Base-by-base conservation (phyloP, 2,797 vertebrate species). In the Sebastes flavidus region DNA sequence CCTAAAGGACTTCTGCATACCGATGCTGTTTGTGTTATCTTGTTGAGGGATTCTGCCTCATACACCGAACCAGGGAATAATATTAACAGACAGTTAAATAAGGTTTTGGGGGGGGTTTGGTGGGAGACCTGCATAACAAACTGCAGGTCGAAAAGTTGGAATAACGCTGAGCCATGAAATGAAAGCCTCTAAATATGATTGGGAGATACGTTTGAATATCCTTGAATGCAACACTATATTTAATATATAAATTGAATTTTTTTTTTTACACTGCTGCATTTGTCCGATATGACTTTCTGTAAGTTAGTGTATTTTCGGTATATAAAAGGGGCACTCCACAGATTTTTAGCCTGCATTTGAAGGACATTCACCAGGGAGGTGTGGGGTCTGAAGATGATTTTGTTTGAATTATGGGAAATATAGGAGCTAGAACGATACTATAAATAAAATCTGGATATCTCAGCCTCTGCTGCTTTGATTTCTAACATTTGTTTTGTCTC, bases 11-110 rank as follows among this genome's bases (percentile, higher is more conserved):
- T 87, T 65, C 38, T 84, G 89, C 91, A 86, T 54, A 65, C 38
- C 74, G 29, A 72, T 67, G 85, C 88, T 78, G 83, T 87, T 80
- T 81, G 84, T 80, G 89, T 92, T 93, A 93, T 93, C 92, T 89
- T 52, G 79, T 78, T 3, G 30, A 81, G 82, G 88, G 83, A 91
- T 91, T 87, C 84, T 77, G 91, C 88, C 80, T 87, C 85, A 46
- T 81, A 56, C 65, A 79, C 73, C 5, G 16, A 87, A 82, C 66
- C 68, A 42, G 85, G 89, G 81, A 93, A 90, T 89, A 82, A 89
- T 88, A 90, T 91, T 87, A 92, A 87, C 79, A 78, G 66, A 38
- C 69, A 42, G 72, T 88, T 88, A 88, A 91, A 93, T 86, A 29
- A 60, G 72, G 36, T 81, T 80, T 81, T 55, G n/a, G 5, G 76